Evolutionary conservation across 1,140 invertebrate genomes (phyloP).

Genomic region (Trachymyrmex cornetzi): DNA sequence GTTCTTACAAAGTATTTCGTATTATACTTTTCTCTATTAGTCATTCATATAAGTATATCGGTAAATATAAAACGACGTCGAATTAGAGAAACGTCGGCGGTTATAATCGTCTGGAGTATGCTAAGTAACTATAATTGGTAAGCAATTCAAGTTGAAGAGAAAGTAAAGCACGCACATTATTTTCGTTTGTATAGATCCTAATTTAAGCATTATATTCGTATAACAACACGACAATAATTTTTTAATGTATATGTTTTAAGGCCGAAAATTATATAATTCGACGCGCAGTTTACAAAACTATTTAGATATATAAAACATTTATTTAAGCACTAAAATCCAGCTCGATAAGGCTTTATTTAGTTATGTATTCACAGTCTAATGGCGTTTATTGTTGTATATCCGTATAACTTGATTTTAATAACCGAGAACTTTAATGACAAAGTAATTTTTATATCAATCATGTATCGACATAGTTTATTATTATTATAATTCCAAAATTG

Average conservation of each 20-base stretch:
- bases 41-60: not conserved
- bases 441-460: not conserved
- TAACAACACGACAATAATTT: not conserved
- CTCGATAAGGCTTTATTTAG: no score
- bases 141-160: not conserved
- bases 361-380: no score
- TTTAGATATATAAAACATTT: no score
- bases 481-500: not conserved
- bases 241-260: not conserved
- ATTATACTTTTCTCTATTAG: not conserved
- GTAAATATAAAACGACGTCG: not conserved
- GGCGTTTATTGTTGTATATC: not conserved
- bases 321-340: no score
- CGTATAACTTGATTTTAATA: not conserved
- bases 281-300: no score
- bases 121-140: slow-evolving; percentile 36
- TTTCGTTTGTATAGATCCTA: not conserved
- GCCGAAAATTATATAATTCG: no score
- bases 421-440: not conserved
- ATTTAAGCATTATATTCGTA: not conserved
- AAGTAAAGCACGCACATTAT: not conserved
- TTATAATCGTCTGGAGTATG: not conserved
- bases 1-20: not conserved
- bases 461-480: not conserved
- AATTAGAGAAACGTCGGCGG: not conserved